Base-by-base conservation (phyloP, 2,113 vertebrate genomes). In the Mionectes macconnelli region DNA sequence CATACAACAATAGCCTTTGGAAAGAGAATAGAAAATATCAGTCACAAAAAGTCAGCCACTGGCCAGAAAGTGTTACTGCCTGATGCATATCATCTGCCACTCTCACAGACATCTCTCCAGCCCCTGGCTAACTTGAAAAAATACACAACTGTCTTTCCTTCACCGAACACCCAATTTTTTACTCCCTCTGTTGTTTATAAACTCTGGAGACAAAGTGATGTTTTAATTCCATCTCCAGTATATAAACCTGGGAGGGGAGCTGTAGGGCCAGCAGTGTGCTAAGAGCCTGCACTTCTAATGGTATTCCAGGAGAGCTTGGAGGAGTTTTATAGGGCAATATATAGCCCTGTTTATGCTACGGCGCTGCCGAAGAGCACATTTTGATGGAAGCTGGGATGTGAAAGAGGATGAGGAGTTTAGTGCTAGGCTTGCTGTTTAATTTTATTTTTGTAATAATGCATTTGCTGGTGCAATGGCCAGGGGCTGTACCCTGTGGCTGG, bases 91-190 rank as follows among this genome's bases (percentile, higher is more conserved):
- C 97, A 98, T 97, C 97, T 97, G 97, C 97, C 97, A 97, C 81
- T 96, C 97, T 94, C 87, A 66, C 35, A 57, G 96, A 96, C 93
- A 96, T 97, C 96, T 94, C 86, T 94, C 95, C 91, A 97, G 97
- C 95, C 94, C 96, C 96, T 96, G 97, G 97, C 96, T 96, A 97
- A 96, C 97, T 88, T 97, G 97, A 95, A 97, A 98, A 98, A 98
- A 98, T 98, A 98, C 97, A 98, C 98, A 98, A 98, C 97, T 98
- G 97, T 97, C 98, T 97, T 92, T 94, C 87, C 97, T 95, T 98
- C 98, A 98, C 90, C 3, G 81, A 97, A 97, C 98, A 98, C 97
- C 97, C 96, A 97, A 98, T 98, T 98, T 98, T 97, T 98, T 97
- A 97, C 95, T 97, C 92, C 77, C 90, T 96, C 96, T 45, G 96